A percentile compares a stretch with the other conserved stretches of the same genome.
Evolutionary conservation across 2,888 invertebrate species (phyloP).

Genomic region (Abscondita cerata): DNA sequence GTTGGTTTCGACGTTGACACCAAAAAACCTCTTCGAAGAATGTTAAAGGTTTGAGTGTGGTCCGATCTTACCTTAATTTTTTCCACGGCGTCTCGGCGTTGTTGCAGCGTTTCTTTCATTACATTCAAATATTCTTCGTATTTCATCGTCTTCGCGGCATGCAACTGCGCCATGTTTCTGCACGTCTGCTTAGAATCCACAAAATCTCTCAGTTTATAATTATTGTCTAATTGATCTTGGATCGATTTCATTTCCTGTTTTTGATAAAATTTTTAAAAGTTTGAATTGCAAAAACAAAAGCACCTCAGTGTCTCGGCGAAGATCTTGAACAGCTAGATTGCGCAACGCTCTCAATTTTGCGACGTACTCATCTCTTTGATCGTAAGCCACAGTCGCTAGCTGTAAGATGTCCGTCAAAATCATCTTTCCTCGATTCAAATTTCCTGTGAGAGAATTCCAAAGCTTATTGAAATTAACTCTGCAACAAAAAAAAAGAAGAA

Average conservation of each 20-base stretch:
- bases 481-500: slow-evolving; percentile 31
- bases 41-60: background rate
- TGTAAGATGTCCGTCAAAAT: slow-evolving; percentile 87
- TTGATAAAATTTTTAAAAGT: too few species aligned
- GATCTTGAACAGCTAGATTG: slow-evolving; percentile 78
- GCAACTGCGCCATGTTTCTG: slow-evolving; percentile 72
- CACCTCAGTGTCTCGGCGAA: slow-evolving; percentile 70
- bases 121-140: too few species aligned
- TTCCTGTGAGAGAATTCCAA: slow-evolving; percentile 79
- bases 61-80: slow-evolving; percentile 68
- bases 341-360: slow-evolving; percentile 81
- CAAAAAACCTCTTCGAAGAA: background rate
- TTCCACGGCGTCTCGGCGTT: slow-evolving; percentile 78
- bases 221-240: slow-evolving; percentile 84
- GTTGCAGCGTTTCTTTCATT: slow-evolving; percentile 73
- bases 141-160: too few species aligned
- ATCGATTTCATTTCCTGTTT: slow-evolving; percentile 85
- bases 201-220: slow-evolving; percentile 84
- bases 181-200: slow-evolving; percentile 85
- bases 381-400: slow-evolving; percentile 86
- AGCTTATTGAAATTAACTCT: slow-evolving; percentile 82
- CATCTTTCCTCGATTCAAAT: slow-evolving; percentile 79
- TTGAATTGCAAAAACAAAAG: slow-evolving; percentile 13
- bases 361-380: slow-evolving; percentile 84
- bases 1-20: too few species aligned